Conservation (phyloP, 2,888 invertebrate genomes). For the Phaedon cochleariae region DNA sequence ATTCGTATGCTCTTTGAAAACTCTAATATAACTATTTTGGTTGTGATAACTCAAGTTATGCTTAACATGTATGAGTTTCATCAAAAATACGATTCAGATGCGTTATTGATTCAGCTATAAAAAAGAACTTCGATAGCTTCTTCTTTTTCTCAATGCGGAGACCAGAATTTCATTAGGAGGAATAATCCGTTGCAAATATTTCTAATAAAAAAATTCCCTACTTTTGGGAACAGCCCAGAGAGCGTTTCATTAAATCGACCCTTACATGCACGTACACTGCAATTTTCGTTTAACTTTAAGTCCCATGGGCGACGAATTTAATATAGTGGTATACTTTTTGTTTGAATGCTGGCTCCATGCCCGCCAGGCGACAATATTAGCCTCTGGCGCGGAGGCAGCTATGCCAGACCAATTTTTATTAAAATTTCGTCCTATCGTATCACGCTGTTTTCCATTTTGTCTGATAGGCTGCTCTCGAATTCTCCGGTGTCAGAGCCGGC, state of each 20-base stretch:
- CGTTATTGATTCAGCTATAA: no score
- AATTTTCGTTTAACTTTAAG: constrained; percentile 9
- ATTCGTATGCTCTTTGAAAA: no score
- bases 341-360: constrained; percentile 4
- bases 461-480: constrained; percentile 1
- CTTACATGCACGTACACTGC: constrained; percentile 1
- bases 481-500: neutral
- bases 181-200: neutral
- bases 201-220: neutral
- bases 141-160: no score
- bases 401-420: constrained; percentile 16
- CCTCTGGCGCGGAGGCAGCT: constrained; percentile 7
- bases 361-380: neutral
- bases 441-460: neutral
- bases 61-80: no score
- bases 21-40: no score
- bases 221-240: neutral
- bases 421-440: constrained; percentile 10
- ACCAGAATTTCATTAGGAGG: no score
- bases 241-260: constrained; percentile 9
- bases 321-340: constrained; percentile 11
- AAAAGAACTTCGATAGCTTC: no score
- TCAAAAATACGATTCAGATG: no score
- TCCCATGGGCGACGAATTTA: constrained; percentile 6
- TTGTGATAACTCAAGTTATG: no score